Conservation (phyloP, 1,140 invertebrate genomes). For the Papilio dardanus region DNA sequence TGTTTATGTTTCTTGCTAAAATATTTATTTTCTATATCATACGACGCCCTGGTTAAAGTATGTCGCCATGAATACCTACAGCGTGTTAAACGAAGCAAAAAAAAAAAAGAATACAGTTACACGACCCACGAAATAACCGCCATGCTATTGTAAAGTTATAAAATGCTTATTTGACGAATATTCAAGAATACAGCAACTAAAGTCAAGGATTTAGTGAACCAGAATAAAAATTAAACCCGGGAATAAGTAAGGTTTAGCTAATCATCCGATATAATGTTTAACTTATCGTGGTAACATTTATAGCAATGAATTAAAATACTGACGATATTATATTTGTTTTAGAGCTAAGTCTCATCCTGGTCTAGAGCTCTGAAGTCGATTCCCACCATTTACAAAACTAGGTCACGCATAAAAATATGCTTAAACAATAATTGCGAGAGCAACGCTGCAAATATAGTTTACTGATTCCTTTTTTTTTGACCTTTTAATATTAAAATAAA, state of each 20-base stretch:
- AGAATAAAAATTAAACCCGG: neutral
- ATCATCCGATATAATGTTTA: neutral
- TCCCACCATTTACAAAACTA: neutral
- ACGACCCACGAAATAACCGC: neutral
- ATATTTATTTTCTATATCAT: neutral
- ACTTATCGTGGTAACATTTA: neutral
- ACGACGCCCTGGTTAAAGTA: neutral
- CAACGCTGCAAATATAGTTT: neutral
- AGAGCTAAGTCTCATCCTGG: neutral
- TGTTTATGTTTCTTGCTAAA: neutral
- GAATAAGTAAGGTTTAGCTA: neutral
- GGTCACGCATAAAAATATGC: constrained; percentile 15
- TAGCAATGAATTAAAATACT: neutral
- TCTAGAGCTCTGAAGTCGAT: constrained; percentile 12
- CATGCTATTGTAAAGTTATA: neutral
- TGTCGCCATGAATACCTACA: neutral
- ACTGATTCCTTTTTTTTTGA: neutral
- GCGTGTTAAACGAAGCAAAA: neutral
- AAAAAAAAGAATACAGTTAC: neutral
- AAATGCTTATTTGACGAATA: neutral
- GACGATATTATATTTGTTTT: neutral
- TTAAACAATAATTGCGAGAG: neutral
- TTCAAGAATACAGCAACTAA: neutral
- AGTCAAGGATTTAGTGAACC: neutral
- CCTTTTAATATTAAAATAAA: neutral